Evolutionary conservation across 2,797 vertebrate genomes (phyloP).

Genomic region (Gambusia yucatana): DNA sequence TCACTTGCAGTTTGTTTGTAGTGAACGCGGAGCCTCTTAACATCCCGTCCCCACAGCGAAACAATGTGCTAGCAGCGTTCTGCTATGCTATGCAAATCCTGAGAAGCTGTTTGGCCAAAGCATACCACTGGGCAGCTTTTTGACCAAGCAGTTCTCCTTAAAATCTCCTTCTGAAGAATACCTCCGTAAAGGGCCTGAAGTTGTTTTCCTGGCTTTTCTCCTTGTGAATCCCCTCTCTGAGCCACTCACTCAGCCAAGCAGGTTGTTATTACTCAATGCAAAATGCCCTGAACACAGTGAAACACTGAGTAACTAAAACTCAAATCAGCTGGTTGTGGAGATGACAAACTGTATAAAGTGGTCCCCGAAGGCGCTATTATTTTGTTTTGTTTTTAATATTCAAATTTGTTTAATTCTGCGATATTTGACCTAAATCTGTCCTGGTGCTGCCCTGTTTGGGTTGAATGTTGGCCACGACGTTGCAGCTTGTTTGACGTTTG

Average conservation of each 20-base stretch:
- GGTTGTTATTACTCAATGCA: neutral
- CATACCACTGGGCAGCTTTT: neutral
- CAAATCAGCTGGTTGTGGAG: too few relatives aligned
- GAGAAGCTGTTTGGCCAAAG: neutral
- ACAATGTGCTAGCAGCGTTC: neutral
- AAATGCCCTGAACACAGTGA: neutral
- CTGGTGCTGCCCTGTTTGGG: too few relatives aligned
- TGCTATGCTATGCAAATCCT: neutral
- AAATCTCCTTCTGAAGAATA: neutral
- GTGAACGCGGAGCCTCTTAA: neutral
- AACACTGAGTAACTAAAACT: neutral
- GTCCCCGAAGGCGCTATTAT: too few relatives aligned
- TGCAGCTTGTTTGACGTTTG: too few relatives aligned
- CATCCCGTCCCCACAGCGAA: neutral
- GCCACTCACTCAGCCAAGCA: neutral
- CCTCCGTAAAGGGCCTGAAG: neutral
- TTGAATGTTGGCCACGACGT: too few relatives aligned
- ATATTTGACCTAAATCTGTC: too few relatives aligned
- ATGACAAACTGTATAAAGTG: too few relatives aligned
- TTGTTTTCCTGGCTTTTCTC: neutral
- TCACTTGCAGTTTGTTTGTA: neutral
- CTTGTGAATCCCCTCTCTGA: neutral
- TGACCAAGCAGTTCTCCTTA: neutral
- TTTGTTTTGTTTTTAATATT: too few relatives aligned
- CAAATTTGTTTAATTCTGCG: too few relatives aligned